phyloP scores from a whole-genome alignment of 2,113 vertebrate genomes.

The Apaloderma vittatum region DNA sequence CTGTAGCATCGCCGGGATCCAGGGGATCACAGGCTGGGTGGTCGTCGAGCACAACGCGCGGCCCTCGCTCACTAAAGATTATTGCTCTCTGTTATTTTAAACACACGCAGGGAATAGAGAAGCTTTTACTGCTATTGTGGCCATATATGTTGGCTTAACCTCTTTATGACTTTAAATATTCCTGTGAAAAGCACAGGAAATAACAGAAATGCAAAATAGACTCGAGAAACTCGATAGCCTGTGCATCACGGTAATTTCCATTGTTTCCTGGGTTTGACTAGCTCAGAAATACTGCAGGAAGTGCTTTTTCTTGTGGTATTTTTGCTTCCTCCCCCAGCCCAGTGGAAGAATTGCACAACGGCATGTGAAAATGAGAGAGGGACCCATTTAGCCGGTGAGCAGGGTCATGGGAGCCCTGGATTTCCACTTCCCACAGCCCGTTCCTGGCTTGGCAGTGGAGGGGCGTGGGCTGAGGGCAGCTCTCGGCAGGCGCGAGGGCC shows the following conservation, averaged over 20 bases:
- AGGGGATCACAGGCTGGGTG: neutral
- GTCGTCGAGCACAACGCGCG: neutral
- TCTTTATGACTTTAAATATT: neutral
- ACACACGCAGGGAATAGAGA: neutral
- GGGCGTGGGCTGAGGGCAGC: neutral
- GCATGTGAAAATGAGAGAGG: slow-evolving; percentile 43
- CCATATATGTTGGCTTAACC: neutral
- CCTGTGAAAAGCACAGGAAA: slow-evolving; percentile 29
- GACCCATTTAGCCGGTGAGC: rapidly evolving
- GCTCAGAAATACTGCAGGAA: slow-evolving; percentile 55
- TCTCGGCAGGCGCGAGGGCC: neutral
- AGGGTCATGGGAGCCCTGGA: neutral
- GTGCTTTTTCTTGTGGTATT: slow-evolving; percentile 35
- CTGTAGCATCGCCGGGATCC: neutral
- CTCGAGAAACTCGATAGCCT: neutral
- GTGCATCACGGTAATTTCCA: neutral
- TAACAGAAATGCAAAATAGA: neutral
- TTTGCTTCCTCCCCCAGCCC: slow-evolving; percentile 36
- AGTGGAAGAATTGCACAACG: neutral
- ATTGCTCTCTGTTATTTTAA: neutral
- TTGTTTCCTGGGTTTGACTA: slow-evolving; percentile 46
- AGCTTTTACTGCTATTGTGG: neutral
- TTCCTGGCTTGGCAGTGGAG: rapidly evolving
- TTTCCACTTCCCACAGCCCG: neutral
- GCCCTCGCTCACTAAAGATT: neutral